Percentiles rank a stretch among this genome's conserved stretches.
These are phyloP conservation scores for Eupeodes luniger DNA, from an alignment of 2,888 invertebrate genomes.

Conservation along the genomic window DNA sequence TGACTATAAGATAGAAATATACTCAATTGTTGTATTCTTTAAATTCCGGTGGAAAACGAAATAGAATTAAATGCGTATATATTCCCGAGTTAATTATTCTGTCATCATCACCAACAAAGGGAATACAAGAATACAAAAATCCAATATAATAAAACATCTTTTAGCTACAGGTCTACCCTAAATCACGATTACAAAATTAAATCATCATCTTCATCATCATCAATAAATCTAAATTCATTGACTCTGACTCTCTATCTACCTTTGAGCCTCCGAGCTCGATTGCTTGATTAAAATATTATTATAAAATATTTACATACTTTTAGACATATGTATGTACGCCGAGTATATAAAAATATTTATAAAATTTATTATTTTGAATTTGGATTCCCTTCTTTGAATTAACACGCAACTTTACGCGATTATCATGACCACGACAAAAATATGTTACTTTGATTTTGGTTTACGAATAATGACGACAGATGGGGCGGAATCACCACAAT, in stretches of 20 bases:
- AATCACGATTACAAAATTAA: slow-evolving; percentile 5
- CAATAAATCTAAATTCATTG: slow-evolving; percentile 15
- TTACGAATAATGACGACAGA: slow-evolving; percentile 30
- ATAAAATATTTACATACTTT: no score
- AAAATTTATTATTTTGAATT: slow-evolving; percentile 2
- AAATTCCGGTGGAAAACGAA: no score
- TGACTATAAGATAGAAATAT: no score
- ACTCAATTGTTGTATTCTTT: no score
- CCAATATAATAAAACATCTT: background rate
- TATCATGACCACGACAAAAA: slow-evolving; percentile 32
- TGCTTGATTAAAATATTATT: background rate
- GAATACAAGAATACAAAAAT: background rate
- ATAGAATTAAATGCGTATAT: no score
- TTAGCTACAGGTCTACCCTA: slow-evolving; percentile 6
- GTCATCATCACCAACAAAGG: background rate
- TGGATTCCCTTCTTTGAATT: slow-evolving; percentile 28
- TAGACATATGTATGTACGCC: no score
- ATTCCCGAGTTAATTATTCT: background rate
- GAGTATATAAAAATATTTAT: background rate
- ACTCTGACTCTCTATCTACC: background rate
- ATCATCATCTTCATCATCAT: background rate
- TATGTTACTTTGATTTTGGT: slow-evolving; percentile 8
- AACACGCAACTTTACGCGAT: slow-evolving; percentile 23
- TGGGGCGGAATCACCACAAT: slow-evolving; percentile 47
- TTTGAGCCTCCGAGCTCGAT: background rate